Evolutionary conservation across 2,113 vertebrate genomes (phyloP), one percentile per base, ranked within the genome.

Genomic region (Pedetes capensis): DNA sequence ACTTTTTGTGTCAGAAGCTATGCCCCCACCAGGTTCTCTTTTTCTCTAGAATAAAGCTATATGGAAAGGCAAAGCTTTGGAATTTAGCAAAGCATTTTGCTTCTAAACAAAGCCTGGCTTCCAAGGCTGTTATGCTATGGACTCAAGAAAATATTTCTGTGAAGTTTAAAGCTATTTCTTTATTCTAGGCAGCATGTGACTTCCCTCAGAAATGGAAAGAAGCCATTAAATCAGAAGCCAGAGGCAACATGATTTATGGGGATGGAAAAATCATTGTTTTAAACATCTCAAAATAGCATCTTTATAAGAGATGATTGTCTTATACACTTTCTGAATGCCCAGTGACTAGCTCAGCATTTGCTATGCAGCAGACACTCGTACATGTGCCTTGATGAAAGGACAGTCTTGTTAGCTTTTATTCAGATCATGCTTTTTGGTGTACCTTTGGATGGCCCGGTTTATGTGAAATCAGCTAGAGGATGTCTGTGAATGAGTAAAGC

Each of bases 101-200:
- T 22, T 66, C 78, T 94, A 84, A 80, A 75, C 39, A 94, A 92
- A 87, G 25, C 3, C 69, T 89, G 74, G 2, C 6, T 68, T 92
- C 76, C 63, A 42, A 63, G 55, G 57, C 49, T 64, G 5, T 69
- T 83, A n/a, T 75, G 53, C 44, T 93, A 14, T 68, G 44, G 42
- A 89, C 29, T 69, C 47, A 85, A 84, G 44, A 64, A 96, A 82
- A 75, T 57, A 34, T 23, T 61, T 81, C 93, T 93, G 89, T 83
- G 59, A 89, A 17, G 55, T 89, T 94, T 89, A 93, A 93, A 91
- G 61, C 44, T 94, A 93, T 81, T 95, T 96, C 83, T 95, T 93
- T 89, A 91, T 91, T 94, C 79, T 75, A 87, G 79, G 83, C 29
- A 74, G 57, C 79, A 69, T 79, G 74, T 91, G 39, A 89, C 87